A percentile compares a stretch with the other conserved stretches of the same genome.
Conservation (phyloP, 2,888 invertebrate genomes). For the Tortricodes alternella region DNA sequence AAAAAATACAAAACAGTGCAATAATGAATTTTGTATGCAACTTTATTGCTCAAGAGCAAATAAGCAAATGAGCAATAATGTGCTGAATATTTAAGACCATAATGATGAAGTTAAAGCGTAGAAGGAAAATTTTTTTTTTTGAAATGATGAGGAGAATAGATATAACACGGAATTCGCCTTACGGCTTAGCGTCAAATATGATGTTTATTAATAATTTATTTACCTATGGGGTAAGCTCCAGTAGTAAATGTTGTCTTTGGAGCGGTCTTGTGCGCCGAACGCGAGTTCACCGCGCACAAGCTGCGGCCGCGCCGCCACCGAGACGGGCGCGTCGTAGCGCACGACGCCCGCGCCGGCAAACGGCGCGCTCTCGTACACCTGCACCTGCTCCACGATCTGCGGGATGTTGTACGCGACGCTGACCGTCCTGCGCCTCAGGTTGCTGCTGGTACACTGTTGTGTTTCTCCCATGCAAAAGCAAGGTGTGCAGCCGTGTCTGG, state of each 20-base stretch:
- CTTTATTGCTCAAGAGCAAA: too few relatives aligned
- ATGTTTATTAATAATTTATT: too few relatives aligned
- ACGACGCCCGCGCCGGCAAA: constrained; percentile 46
- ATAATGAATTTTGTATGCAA: too few relatives aligned
- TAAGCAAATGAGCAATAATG: too few relatives aligned
- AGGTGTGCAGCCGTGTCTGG: constrained; percentile 91
- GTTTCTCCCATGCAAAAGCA: constrained; percentile 98
- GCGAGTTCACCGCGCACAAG: constrained; percentile 84
- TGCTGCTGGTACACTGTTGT: constrained; percentile 90
- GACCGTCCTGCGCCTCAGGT: constrained; percentile 85
- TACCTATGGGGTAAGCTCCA: constrained; percentile 91
- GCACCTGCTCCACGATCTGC: constrained; percentile 58
- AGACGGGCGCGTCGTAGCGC: constrained; percentile 60
- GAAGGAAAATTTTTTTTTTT: too few relatives aligned
- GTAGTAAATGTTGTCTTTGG: constrained; percentile 87
- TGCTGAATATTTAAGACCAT: too few relatives aligned
- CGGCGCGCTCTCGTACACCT: constrained; percentile 59
- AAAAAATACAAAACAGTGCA: too few relatives aligned
- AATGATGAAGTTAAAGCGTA: too few relatives aligned
- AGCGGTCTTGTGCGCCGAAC: constrained; percentile 82
- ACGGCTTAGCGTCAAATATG: too few relatives aligned
- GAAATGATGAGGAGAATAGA: too few relatives aligned
- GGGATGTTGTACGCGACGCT: constrained; percentile 64
- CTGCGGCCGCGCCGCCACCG: constrained; percentile 64
- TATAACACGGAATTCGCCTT: too few relatives aligned